Evolutionary conservation across 2,113 vertebrate species (phyloP).

Genomic region (Pteruthius melanotis): DNA sequence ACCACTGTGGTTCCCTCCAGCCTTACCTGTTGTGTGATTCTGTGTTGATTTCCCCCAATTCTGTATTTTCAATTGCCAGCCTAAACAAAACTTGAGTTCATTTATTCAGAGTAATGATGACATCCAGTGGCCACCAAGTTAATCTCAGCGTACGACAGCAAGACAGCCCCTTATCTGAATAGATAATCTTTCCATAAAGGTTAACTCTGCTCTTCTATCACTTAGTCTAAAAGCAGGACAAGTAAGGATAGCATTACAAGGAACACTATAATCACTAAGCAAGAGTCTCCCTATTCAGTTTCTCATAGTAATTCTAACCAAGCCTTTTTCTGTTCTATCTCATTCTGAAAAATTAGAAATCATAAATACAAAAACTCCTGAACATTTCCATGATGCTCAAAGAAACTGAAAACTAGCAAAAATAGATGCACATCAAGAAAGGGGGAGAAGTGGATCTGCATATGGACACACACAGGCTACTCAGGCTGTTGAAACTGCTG

Average conservation of each 20-base stretch:
- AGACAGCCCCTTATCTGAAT: background rate
- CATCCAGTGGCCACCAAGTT: slow-evolving; percentile 50
- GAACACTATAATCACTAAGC: background rate
- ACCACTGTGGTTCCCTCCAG: background rate
- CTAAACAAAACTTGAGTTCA: background rate
- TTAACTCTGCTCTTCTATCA: background rate
- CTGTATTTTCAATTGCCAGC: background rate
- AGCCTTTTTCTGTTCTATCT: background rate
- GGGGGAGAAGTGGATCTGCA: background rate
- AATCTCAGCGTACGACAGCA: background rate
- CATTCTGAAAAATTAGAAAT: background rate
- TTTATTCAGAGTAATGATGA: slow-evolving; percentile 34
- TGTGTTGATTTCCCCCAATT: no score
- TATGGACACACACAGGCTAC: background rate
- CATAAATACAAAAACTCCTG: background rate
- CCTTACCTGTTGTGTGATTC: fast-evolving
- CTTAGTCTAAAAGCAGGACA: background rate
- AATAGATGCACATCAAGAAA: background rate
- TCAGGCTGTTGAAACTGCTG: background rate
- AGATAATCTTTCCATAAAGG: background rate
- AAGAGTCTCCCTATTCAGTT: background rate
- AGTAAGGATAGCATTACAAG: background rate
- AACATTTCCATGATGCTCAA: background rate
- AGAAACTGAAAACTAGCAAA: background rate
- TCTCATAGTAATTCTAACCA: background rate